Base-by-base conservation (phyloP, 2,113 vertebrate genomes). In the Tetrao urogallus region DNA sequence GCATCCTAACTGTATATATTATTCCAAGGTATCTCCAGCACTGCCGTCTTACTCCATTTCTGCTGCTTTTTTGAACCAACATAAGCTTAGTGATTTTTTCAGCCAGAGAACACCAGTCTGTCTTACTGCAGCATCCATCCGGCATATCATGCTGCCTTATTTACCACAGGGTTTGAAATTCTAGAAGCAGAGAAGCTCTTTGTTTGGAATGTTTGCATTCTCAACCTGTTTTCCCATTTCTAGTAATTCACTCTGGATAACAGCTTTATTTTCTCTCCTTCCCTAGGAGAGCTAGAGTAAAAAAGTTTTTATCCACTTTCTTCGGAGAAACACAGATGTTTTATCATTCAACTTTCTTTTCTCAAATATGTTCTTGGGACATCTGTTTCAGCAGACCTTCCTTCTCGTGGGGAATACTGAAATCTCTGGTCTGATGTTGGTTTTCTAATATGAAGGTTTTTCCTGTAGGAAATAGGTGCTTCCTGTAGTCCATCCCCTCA, bases 381-480 rank as follows among this genome's bases (percentile, higher is more conserved):
- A 13, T 16, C 12, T 28, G 6, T 83, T 66, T 79, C 52, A 43
- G 48, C 8, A 79, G 56, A 61, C 42, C 12, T 30, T 74, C 65
- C 52, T 72, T 92, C 42, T 56, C 36, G 71, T 92, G n/a, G 40
- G 30, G 50, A 92, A 19, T 50, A 64, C 32, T 10, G 34, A 21
- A 77, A 54, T 54, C 63, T 91, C 58, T 48, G 19, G 56, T 63
- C 21, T 28, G n/a, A 24, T 90, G 40, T 40, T 56, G 71, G 56
- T 34, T 86, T 80, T 30, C 83, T 95, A 69, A 94, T 27, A 75
- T 5, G 60, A 12, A 76, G 66, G 20, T 89, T 89, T 20, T 93
- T 94, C 67, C 85, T 77, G 56, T 92, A 99, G 99, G 98, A 99
- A 83, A 92, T 93, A 45, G 97, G 96, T 32, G 97, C 97, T 47